Evolutionary conservation across 2,797 vertebrate species (phyloP), one percentile per base, ranked within the genome.

Genomic region (Bradypodion pumilum): DNA sequence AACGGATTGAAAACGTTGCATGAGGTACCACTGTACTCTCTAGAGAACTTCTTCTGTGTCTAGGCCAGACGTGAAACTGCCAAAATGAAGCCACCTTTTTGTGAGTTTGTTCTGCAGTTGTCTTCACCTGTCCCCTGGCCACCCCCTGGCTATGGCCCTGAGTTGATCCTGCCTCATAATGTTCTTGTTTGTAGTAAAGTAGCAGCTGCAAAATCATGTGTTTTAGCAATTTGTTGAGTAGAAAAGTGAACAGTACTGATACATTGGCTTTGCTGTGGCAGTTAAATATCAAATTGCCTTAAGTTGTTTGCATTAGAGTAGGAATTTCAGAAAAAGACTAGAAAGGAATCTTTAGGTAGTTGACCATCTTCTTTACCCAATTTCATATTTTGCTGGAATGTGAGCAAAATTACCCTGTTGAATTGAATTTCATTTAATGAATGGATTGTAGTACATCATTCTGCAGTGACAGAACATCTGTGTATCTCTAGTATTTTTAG

Each of bases 301-400:
- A 56, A 56, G 76, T 29, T 78, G 8, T 60, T 63, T 63, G 25
- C 27, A 44, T 63, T 0, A 0, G 59, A 78, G 76, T 0, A 0
- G 6, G 37, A 63, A 87, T 52, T 73, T 63, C 7, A 62, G 49
- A n/a, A 1, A 62, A 81, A 12, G 19, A 19, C 52, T 7, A 49
- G 70, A 63, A 63, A 44, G 27, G 27, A 74, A 15, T n/a, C 70
- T 0, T 69, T 32, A 13, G 37, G 25, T 59, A 42, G 59, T 66
- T 82, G 32, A 35, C 9, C 3, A 32, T 25, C 21, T 46, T 49
- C 29, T 65, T 9, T 12, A 69, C 19, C 52, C 21, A 79, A 66
- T 62, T 89, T 65, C 21, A 16, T 27, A 37, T n/a, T 23, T 60
- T 9, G 19, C 40, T 72, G 3, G 29, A 44, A 56, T 10, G 29